Evolutionary conservation across 1,140 invertebrate genomes (phyloP).

Genomic region (Hyles euphorbiae): DNA sequence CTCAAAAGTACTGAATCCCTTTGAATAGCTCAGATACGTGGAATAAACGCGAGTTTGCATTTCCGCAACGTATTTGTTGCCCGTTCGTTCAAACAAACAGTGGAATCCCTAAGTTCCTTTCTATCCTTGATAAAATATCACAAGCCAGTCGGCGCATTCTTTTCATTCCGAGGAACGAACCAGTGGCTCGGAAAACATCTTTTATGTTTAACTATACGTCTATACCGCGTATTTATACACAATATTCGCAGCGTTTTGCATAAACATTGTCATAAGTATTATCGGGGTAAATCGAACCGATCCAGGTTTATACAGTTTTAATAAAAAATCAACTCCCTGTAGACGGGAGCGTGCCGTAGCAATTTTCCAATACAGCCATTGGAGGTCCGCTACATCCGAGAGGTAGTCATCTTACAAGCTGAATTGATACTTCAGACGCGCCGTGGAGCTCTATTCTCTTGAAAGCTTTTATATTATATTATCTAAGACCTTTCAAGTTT

Average conservation of each 20-base stretch:
- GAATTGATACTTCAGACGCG: slow-evolving; percentile 74
- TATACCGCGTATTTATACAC: slow-evolving; percentile 27
- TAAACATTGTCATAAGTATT: slow-evolving; percentile 10
- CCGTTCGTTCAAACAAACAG: slow-evolving; percentile 63
- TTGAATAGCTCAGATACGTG: slow-evolving; percentile 54
- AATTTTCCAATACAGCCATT: slow-evolving; percentile 73
- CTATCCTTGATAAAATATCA: slow-evolving; percentile 67
- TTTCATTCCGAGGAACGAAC: slow-evolving; percentile 40
- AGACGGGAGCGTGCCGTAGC: slow-evolving; percentile 45
- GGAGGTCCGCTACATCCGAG: slow-evolving; percentile 52
- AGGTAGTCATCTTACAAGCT: slow-evolving; percentile 70
- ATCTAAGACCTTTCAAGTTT: slow-evolving; percentile 74
- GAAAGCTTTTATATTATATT: slow-evolving; percentile 76
- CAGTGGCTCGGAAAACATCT: slow-evolving; percentile 59
- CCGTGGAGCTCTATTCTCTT: slow-evolving; percentile 69
- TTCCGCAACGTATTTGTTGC: slow-evolving; percentile 64
- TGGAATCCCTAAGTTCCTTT: slow-evolving; percentile 61
- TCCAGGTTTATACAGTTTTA: slow-evolving; percentile 47
- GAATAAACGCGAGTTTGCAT: slow-evolving; percentile 63
- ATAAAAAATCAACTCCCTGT: slow-evolving; percentile 60
- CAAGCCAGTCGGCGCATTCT: slow-evolving; percentile 58
- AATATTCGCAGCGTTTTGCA: slow-evolving; percentile 3
- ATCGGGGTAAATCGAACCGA: too few species aligned
- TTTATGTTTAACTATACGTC: slow-evolving; percentile 54
- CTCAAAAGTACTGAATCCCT: slow-evolving; percentile 46